phyloP scores from a whole-genome alignment of 2,888 invertebrate genomes.

The Steinernema hermaphroditum region DNA sequence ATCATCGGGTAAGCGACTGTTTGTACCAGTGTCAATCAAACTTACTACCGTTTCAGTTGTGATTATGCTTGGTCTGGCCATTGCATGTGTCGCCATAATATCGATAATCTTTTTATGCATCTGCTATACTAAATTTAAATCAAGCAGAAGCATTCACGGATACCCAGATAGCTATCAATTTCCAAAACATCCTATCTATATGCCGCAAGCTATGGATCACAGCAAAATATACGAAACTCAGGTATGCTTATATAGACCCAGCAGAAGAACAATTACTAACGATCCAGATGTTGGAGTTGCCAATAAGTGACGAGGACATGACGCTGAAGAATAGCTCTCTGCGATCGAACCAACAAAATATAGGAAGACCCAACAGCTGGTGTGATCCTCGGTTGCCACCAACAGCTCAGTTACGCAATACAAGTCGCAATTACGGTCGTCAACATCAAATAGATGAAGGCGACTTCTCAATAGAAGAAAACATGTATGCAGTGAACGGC shows the following conservation, averaged over 20 bases:
- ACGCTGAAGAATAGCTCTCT: constrained; percentile 57
- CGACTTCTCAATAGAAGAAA: constrained; percentile 66
- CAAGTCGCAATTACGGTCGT: constrained; percentile 37
- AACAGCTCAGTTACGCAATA: constrained; percentile 31
- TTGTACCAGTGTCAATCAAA: background rate
- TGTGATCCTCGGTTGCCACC: constrained; percentile 34
- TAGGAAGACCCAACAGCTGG: constrained; percentile 16
- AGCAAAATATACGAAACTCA: constrained; percentile 60
- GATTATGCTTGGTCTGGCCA: constrained; percentile 52
- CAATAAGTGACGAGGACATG: constrained; percentile 65
- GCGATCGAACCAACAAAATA: constrained; percentile 44
- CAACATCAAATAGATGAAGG: constrained; percentile 53
- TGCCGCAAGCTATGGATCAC: constrained; percentile 51
- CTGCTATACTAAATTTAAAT: constrained; percentile 51
- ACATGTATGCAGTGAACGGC: constrained; percentile 64
- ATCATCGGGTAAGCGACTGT: constrained; percentile 37
- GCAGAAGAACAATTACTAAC: background rate
- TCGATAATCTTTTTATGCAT: constrained; percentile 58
- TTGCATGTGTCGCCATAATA: constrained; percentile 57
- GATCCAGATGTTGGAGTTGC: constrained; percentile 62
- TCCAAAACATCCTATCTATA: constrained; percentile 33
- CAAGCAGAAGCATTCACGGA: constrained; percentile 12
- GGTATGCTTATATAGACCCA: constrained; percentile 38
- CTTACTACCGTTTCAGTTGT: constrained; percentile 40
- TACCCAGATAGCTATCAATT: constrained; percentile 12